phyloP scores from a whole-genome alignment of 2,797 vertebrate species.

The Helarctos malayanus region DNA sequence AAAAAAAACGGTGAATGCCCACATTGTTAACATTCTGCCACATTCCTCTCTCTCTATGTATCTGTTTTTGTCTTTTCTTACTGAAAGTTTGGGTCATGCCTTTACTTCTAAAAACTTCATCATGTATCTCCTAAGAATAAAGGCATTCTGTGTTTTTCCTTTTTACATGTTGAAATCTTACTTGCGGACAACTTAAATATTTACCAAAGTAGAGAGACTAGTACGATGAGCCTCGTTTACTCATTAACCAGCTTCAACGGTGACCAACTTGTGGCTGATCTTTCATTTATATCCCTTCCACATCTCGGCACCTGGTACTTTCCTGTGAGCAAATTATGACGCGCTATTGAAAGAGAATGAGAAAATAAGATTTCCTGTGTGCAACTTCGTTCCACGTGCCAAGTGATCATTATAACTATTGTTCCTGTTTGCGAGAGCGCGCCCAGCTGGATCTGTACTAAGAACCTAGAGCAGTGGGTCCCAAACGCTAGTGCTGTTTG shows the following conservation, averaged over 20 bases:
- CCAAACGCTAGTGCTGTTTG: not conserved
- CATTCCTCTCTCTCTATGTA: not conserved
- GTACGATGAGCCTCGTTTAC: not conserved
- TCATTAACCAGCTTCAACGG: not conserved
- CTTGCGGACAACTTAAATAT: not conserved
- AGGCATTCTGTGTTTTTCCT: not conserved
- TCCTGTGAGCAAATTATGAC: slow-evolving; percentile 23
- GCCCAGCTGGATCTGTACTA: not conserved
- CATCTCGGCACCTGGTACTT: not conserved
- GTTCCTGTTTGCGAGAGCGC: not conserved
- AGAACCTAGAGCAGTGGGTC: not conserved
- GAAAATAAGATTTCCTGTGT: not conserved
- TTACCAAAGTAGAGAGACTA: not conserved
- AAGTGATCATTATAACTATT: not conserved
- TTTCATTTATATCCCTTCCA: not conserved
- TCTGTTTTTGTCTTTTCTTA: not conserved
- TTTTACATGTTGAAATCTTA: slow-evolving; percentile 44
- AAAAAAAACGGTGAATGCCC: not conserved
- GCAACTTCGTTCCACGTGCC: not conserved
- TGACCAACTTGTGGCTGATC: not conserved
- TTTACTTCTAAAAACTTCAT: not conserved
- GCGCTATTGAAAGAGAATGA: not conserved
- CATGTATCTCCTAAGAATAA: not conserved
- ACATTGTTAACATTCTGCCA: not conserved
- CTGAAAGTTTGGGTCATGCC: not conserved